Evolutionary conservation across 2,797 vertebrate species (phyloP).

Genomic region (Lacerta agilis): DNA sequence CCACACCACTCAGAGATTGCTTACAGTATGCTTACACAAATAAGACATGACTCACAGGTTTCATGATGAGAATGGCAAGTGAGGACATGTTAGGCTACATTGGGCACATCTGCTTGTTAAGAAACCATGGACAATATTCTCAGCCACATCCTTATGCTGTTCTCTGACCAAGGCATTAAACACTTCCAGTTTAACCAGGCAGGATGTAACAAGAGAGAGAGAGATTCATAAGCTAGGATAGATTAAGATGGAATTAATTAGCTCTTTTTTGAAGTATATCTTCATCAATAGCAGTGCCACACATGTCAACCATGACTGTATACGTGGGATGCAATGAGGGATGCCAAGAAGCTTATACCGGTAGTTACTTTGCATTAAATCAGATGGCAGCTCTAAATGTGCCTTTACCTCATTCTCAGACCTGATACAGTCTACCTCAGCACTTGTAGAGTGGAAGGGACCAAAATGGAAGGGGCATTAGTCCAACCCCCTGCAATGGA

Average conservation of each 20-base stretch:
- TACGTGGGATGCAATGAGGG: conserved; percentile 6
- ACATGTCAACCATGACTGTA: neutral
- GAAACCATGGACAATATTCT: conserved; percentile 28
- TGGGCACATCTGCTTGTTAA: conserved; percentile 34
- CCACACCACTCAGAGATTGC: too few species aligned
- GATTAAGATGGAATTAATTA: conserved; percentile 18
- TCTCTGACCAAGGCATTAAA: neutral
- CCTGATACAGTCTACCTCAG: neutral
- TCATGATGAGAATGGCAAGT: conserved; percentile 25
- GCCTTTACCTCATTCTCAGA: neutral
- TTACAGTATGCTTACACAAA: conserved; percentile 25
- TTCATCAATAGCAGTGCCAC: neutral
- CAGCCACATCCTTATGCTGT: neutral
- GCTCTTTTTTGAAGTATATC: neutral
- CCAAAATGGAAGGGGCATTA: too few species aligned
- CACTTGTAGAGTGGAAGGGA: neutral
- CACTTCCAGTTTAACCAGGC: neutral
- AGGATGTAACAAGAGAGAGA: conserved; percentile 6
- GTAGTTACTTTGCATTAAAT: neutral
- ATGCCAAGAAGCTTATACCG: neutral
- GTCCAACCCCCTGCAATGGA: too few species aligned
- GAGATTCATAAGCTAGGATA: neutral
- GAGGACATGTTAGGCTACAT: conserved; percentile 36
- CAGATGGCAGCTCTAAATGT: neutral
- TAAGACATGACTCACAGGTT: conserved; percentile 45